A percentile compares a stretch with the other conserved stretches of the same genome.
These are phyloP conservation scores for Nannospalax galili DNA, from an alignment of 2,113 vertebrate species.

Conservation along the genomic window DNA sequence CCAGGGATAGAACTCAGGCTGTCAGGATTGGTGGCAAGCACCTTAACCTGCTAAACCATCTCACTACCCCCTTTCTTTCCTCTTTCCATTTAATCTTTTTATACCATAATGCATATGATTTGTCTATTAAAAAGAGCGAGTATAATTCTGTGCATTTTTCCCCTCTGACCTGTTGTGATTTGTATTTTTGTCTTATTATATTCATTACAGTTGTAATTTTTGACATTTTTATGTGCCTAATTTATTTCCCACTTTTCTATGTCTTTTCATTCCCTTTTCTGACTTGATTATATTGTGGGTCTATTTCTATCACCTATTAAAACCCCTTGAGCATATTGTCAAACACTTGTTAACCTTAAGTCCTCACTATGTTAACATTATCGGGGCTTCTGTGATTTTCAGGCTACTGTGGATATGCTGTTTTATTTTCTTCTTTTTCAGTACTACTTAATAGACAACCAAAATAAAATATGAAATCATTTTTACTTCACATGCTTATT, in stretches of 20 bases:
- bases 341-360: background rate
- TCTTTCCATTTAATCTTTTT: background rate
- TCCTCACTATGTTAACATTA: background rate
- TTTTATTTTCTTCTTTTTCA: background rate
- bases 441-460: background rate
- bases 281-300: background rate
- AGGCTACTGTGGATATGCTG: background rate
- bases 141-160: background rate
- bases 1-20: too few relatives aligned
- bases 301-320: background rate
- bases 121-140: background rate
- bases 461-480: background rate
- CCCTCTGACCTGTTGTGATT: background rate
- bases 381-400: background rate
- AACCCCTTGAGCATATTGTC: background rate
- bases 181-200: background rate
- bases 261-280: background rate
- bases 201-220: background rate
- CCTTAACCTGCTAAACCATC: too few relatives aligned
- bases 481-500: background rate
- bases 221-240: background rate
- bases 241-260: background rate
- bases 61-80: too few relatives aligned
- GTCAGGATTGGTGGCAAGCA: too few relatives aligned
- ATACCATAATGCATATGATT: background rate